Evolutionary conservation across 2,113 vertebrate genomes (phyloP).

Genomic region (Mormyrus lacerda): DNA sequence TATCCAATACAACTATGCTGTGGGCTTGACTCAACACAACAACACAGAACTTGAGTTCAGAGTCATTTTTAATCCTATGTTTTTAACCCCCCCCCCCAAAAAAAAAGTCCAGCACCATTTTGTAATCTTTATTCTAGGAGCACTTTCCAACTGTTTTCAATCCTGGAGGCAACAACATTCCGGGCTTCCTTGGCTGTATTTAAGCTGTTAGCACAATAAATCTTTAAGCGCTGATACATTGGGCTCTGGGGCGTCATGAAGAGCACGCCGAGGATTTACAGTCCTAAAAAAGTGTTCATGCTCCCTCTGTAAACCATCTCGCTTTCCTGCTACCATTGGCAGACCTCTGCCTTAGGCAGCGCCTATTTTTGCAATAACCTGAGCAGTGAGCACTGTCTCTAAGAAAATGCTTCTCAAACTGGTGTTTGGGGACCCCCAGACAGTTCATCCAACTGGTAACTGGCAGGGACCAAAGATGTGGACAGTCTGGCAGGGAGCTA

Average conservation of each 20-base stretch:
- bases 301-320: not conserved
- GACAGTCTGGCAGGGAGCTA: not conserved
- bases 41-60: not conserved
- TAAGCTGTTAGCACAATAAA: constrained; percentile 2
- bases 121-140: not conserved
- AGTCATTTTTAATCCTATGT: constrained; percentile 1
- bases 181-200: not conserved
- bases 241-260: not conserved
- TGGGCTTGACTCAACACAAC: not conserved
- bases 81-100: not conserved
- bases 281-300: not conserved
- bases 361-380: not conserved
- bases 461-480: not conserved
- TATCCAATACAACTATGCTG: not conserved
- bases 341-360: not conserved
- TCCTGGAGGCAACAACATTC: not conserved
- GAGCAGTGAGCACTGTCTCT: not conserved
- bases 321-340: not conserved
- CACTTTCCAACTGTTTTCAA: not conserved
- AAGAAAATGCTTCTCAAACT: not conserved
- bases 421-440: not conserved
- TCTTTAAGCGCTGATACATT: not conserved
- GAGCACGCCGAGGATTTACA: not conserved
- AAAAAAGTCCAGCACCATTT: not conserved
- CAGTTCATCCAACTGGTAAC: not conserved